phyloP scores from a whole-genome alignment of 2,888 invertebrate genomes.

The Byasa hedistus region DNA sequence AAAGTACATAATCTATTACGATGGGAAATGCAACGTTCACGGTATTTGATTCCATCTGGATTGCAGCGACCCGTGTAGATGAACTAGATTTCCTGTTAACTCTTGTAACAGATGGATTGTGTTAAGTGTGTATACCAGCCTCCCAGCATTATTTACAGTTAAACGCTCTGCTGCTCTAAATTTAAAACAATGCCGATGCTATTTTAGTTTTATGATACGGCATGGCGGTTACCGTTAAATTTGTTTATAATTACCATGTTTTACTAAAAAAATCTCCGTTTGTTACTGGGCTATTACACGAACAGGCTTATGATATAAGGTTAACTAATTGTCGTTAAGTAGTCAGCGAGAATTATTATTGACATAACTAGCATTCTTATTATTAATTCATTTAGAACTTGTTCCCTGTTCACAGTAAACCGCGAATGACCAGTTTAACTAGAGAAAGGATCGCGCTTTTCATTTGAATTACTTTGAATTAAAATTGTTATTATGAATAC shows the following conservation, averaged over 20 bases:
- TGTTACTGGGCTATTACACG: neutral
- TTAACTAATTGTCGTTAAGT: neutral
- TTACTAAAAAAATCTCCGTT: neutral
- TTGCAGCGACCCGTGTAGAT: slow-evolving; percentile 62
- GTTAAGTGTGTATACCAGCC: slow-evolving; percentile 34
- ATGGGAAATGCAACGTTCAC: slow-evolving; percentile 40
- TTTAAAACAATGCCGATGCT: slow-evolving; percentile 51
- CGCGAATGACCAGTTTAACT: no score
- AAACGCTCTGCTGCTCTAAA: slow-evolving; percentile 50
- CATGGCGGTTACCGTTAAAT: slow-evolving; percentile 32
- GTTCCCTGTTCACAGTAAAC: neutral
- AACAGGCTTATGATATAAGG: neutral
- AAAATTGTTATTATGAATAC: no score
- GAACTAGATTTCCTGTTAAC: slow-evolving; percentile 65
- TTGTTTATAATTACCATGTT: slow-evolving; percentile 21
- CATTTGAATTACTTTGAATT: no score
- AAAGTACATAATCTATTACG: slow-evolving; percentile 12
- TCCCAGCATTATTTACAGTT: slow-evolving; percentile 47
- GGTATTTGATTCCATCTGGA: slow-evolving; percentile 52
- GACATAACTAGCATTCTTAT: neutral
- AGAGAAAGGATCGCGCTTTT: no score
- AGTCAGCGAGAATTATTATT: neutral
- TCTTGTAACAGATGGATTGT: slow-evolving; percentile 41
- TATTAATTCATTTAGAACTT: neutral
- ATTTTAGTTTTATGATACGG: slow-evolving; percentile 42